phyloP scores from a whole-genome alignment of 1,140 invertebrate species.

The Varroa destructor region DNA sequence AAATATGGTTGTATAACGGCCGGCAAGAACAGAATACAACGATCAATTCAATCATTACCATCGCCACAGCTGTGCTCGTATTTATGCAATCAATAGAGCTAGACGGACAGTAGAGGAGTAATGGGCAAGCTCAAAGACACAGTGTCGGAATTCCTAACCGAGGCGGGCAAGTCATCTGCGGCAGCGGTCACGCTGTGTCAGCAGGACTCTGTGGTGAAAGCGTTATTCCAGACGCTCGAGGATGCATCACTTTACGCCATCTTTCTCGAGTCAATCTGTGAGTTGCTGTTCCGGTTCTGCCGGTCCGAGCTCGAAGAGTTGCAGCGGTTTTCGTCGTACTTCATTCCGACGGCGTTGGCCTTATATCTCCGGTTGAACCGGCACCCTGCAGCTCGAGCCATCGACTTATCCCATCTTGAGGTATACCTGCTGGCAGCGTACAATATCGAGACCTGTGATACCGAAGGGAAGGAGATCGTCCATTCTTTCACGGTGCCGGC shows the following conservation, averaged over 20 bases:
- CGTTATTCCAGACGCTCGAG: conserved; percentile 10
- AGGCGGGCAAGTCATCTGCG: conserved; percentile 17
- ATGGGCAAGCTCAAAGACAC: conserved; percentile 23
- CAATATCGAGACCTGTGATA: conserved; percentile 19
- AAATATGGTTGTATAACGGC: too few species aligned
- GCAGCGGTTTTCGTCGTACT: conserved; percentile 20
- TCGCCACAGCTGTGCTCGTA: too few species aligned
- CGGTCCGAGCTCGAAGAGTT: conserved; percentile 16
- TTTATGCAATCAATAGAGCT: not conserved
- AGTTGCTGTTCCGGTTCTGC: conserved; percentile 15
- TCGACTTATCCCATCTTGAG: conserved; percentile 7
- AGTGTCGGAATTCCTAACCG: conserved; percentile 11
- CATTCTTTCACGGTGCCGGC: conserved; percentile 18
- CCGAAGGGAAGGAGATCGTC: conserved; percentile 11
- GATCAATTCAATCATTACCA: too few species aligned
- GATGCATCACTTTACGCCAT: not conserved
- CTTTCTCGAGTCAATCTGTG: conserved; percentile 13
- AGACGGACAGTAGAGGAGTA: not conserved
- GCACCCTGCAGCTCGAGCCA: conserved; percentile 19
- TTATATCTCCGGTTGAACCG: conserved; percentile 19
- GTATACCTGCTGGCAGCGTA: conserved; percentile 27
- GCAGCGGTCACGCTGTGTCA: conserved; percentile 14
- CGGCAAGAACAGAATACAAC: too few species aligned
- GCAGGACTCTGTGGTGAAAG: conserved; percentile 16
- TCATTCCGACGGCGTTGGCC: conserved; percentile 10